Conservation (phyloP, 2,888 invertebrate genomes). For the Gandaritis pyraliata region DNA sequence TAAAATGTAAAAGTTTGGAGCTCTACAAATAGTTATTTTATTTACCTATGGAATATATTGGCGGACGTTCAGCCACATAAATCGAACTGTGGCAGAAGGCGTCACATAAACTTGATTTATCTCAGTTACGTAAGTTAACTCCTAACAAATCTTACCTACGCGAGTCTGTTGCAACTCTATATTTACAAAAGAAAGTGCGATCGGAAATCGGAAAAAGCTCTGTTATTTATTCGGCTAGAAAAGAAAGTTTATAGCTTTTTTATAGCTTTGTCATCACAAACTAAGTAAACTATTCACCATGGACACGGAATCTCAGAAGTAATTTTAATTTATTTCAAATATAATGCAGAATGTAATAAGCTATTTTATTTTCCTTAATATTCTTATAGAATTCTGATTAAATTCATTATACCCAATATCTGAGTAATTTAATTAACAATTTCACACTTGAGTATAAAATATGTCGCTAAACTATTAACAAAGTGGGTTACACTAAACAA, state of each 20-base stretch:
- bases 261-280: background rate
- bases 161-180: constrained; percentile 56
- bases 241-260: background rate
- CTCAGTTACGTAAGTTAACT: constrained; percentile 73
- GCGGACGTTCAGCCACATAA: constrained; percentile 70
- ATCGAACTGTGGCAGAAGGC: constrained; percentile 72
- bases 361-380: too few relatives aligned
- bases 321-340: too few relatives aligned
- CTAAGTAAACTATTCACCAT: background rate
- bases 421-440: constrained; percentile 20
- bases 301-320: background rate
- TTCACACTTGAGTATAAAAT: constrained; percentile 24
- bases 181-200: constrained; percentile 39
- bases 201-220: constrained; percentile 25
- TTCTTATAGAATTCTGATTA: too few relatives aligned
- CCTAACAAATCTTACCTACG: constrained; percentile 65
- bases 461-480: constrained; percentile 30
- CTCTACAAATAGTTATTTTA: constrained; percentile 44
- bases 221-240: constrained; percentile 10
- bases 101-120: constrained; percentile 84
- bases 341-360: too few relatives aligned
- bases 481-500: constrained; percentile 38
- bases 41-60: constrained; percentile 64
- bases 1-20: constrained; percentile 51
- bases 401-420: background rate